A percentile compares a stretch with the other conserved stretches of the same genome.
Evolutionary conservation across 2,888 invertebrate species (phyloP).

Genomic region (Xestia rhomboidea): DNA sequence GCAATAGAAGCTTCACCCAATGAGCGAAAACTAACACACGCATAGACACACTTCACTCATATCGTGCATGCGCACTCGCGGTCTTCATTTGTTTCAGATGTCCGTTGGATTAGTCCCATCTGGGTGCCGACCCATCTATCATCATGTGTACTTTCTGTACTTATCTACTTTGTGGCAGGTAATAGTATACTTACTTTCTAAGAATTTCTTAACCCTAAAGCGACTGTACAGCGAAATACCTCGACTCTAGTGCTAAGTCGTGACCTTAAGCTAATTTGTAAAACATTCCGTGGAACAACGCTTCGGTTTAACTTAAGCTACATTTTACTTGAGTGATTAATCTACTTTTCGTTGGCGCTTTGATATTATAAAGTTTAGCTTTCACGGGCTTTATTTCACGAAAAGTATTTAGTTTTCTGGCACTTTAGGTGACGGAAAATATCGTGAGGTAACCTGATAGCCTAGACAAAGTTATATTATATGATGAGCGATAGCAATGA

Average conservation of each 20-base stretch:
- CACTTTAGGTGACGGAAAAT: neutral
- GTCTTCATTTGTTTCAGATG: neutral
- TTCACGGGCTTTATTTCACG: neutral
- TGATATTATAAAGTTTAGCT: neutral
- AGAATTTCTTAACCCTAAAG: neutral
- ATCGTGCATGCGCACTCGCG: too few species aligned
- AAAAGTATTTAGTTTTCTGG: neutral
- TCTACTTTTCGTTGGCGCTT: constrained; percentile 21
- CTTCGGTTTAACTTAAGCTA: constrained; percentile 27
- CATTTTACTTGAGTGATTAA: constrained; percentile 34
- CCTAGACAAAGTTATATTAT: neutral
- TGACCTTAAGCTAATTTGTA: constrained; percentile 30
- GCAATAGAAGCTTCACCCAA: neutral
- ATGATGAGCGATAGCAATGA: too few species aligned
- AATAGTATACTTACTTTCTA: neutral
- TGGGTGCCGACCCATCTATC: too few species aligned
- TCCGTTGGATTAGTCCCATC: too few species aligned
- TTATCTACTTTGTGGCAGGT: neutral
- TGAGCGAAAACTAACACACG: neutral
- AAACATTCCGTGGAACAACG: constrained; percentile 31
- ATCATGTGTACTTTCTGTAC: neutral
- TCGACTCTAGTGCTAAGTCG: neutral
- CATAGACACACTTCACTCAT: neutral
- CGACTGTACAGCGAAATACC: neutral
- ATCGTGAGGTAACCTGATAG: neutral